Base-by-base conservation (phyloP, 2,113 vertebrate genomes). In the Tautogolabrus adspersus region DNA sequence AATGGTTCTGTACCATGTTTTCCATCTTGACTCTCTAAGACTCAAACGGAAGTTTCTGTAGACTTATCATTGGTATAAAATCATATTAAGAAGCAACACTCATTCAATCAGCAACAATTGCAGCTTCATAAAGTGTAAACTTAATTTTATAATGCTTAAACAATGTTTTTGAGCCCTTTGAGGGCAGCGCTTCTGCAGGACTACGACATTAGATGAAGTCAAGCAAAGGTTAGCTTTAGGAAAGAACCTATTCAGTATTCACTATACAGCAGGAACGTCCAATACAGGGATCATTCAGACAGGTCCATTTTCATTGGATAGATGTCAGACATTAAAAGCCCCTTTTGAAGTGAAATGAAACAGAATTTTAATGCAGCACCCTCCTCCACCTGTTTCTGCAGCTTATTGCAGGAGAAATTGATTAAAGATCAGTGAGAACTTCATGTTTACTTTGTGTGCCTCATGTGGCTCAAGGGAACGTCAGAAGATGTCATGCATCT, bases 351-450 rank as follows among this genome's bases (percentile, higher is more conserved):
- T 84, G 51, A 82, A 82, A 85, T 82, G 75, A 90, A 91, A 85
- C 66, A 76, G 69, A 84, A 88, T 87, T 80, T 83, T 62, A 87
- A 89, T 85, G 88, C 82, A 44, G 51, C 58, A 6, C 81, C 79
- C 81, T 74, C 79, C 65, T 59, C 63, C 64, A 60, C 71, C 67
- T 66, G 75, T 74, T 60, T 80, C 77, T 82, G 64, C 76, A 64
- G 77, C 79, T 85, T 79, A 91, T 72, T 79, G 86, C 75, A 22
- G 63, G 75, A 86, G 72, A 72, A 87, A 85, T 89, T 87, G 87
- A 86, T 91, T 92, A 85, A 83, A 87, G 86, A 89, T 89, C 78
- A 88, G 87, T 79, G 75, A 59, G 49, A 83, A 87, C 87, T 89
- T 77, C 66, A 22, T 65, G 57, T 74, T 34, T 63, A 42, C 85